These are phyloP conservation scores for Stegodyphus mimosarum DNA, from an alignment of 1,140 invertebrate species.

Conservation along the genomic window DNA sequence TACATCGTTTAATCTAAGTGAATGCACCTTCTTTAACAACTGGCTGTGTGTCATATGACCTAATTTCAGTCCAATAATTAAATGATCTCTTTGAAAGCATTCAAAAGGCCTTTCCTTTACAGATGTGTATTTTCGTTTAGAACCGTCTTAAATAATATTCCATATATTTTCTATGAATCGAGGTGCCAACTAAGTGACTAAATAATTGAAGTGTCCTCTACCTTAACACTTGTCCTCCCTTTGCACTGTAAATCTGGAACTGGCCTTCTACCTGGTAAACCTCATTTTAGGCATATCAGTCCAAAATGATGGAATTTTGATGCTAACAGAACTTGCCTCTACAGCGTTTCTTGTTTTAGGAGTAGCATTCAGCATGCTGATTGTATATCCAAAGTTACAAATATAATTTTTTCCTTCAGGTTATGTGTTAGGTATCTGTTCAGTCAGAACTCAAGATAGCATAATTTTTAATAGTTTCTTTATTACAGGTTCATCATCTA, in stretches of 20 bases:
- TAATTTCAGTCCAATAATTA: not conserved
- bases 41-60: not conserved
- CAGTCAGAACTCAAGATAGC: no score
- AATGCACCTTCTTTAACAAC: not conserved
- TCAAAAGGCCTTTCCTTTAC: slow-evolving; percentile 1
- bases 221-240: no score
- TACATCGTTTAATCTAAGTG: not conserved
- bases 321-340: not conserved
- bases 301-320: slow-evolving; percentile 11
- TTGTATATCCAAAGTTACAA: no score
- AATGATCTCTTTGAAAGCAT: not conserved
- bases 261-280: slow-evolving; percentile 1
- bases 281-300: not conserved
- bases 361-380: no score
- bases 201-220: not conserved
- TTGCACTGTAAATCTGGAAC: slow-evolving; percentile 1
- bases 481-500: no score
- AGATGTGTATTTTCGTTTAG: not conserved
- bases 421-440: no score
- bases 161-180: slow-evolving; percentile 4
- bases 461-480: no score
- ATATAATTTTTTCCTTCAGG: no score
- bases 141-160: not conserved
- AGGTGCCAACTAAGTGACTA: not conserved
- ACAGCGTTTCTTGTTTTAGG: no score